Evolutionary conservation across 2,113 vertebrate genomes (phyloP), one percentile per base, ranked within the genome.

Genomic region (Hypocryptadius cinnamomeus): DNA sequence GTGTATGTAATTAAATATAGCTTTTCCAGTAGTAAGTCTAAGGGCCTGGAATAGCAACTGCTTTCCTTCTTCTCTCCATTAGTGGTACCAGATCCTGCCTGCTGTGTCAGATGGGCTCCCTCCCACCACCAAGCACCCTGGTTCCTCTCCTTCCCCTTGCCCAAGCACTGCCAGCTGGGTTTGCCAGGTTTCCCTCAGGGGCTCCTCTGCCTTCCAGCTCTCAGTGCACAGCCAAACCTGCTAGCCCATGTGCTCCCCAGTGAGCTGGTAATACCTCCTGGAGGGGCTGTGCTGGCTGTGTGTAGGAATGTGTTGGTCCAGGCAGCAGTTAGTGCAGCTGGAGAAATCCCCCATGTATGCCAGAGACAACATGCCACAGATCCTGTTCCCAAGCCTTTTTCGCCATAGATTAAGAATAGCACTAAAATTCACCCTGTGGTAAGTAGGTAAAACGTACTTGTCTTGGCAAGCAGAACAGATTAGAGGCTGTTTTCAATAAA

Each of bases 401-500:
- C 1, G 0, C 51, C 25, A 14, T 6, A 51, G 47, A 59, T 88
- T 45, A 92, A 28, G 56, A 59, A 16, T 11, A 37, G 71, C 10
- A 39, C 40, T 51, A 79, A 79, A 81, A 90, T 30, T 88, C 64
- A 57, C 37, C 17, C 66, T 25, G 9, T 66, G 51, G 5, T 83
- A 88, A 91, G 51, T 35, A 87, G n/a, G 54, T 76, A 33, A 92
- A 79, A 79, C 2, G 0, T 79, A 33, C 57, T 90, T 4, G 2
- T 45, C 70, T 57, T 37, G 20, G 54, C 50, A 77, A 66, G 40
- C n/a, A 51, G 60, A 66, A 79, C 40, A 89, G 89, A 92, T 95
- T 91, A 91, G 70, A 89, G 74, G 17, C 37, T 5, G 4, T 84
- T 90, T 87, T 66, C 66, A 59, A 24, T 76, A 94, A 88, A 93